Conservation (phyloP, 2,797 vertebrate species). For the Propithecus perrieri region DNA sequence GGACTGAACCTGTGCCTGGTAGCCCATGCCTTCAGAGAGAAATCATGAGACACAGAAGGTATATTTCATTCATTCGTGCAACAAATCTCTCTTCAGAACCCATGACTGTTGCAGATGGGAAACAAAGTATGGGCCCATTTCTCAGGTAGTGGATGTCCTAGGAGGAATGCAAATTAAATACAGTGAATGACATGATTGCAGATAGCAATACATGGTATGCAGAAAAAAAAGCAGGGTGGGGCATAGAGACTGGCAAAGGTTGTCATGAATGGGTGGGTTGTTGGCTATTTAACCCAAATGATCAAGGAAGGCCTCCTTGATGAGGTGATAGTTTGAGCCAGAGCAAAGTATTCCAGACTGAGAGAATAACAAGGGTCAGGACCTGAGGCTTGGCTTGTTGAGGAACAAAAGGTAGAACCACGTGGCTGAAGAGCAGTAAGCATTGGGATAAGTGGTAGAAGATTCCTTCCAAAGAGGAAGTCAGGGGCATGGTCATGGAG, state of each 20-base stretch:
- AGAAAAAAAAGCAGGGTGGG: neutral
- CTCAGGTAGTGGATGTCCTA: neutral
- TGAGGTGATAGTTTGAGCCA: neutral
- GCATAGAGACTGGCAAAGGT: neutral
- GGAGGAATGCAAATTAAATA: neutral
- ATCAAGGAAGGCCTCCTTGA: neutral
- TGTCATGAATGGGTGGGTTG: neutral
- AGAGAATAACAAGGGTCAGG: neutral
- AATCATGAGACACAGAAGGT: neutral
- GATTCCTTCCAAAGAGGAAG: neutral
- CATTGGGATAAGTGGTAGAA: neutral
- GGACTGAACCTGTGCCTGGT: neutral
- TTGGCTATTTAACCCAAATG: neutral
- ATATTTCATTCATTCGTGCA: neutral
- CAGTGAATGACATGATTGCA: neutral
- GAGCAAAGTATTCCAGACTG: neutral
- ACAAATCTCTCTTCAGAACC: neutral
- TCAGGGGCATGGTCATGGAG: neutral
- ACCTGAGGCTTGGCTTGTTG: neutral
- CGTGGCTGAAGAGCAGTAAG: neutral
- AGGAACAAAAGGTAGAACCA: neutral
- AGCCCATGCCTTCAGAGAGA: neutral
- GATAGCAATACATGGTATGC: neutral
- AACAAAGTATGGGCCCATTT: neutral
- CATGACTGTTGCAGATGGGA: neutral